Evolutionary conservation across 1,140 invertebrate species (phyloP).

Genomic region (Thaumatotibia leucotreta): DNA sequence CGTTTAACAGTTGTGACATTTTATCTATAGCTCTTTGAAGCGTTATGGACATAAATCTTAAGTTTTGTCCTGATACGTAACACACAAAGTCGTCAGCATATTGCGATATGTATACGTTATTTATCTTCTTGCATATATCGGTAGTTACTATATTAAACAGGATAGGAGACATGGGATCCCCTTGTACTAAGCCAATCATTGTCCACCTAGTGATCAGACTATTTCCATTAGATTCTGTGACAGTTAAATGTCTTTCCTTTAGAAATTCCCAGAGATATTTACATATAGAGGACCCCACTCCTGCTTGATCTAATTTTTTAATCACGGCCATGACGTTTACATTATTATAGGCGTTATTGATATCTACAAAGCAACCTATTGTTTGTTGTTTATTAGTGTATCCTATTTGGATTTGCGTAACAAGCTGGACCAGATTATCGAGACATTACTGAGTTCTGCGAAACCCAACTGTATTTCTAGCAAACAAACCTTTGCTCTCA

Average conservation of each 20-base stretch:
- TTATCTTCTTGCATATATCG: background rate
- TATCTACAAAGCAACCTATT: background rate
- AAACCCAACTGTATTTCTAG: background rate
- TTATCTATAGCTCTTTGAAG: background rate
- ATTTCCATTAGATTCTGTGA: background rate
- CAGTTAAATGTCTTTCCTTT: background rate
- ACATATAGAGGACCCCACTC: background rate
- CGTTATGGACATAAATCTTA: background rate
- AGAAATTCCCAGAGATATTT: background rate
- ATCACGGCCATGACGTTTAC: background rate
- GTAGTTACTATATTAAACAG: background rate
- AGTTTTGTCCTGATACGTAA: background rate
- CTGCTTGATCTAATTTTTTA: background rate
- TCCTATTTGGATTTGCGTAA: background rate
- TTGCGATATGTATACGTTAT: background rate
- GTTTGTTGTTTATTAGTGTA: background rate
- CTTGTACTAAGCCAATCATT: background rate
- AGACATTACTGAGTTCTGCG: background rate
- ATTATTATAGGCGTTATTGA: background rate
- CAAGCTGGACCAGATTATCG: background rate
- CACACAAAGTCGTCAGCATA: conserved; percentile 15
- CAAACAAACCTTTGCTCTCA: background rate
- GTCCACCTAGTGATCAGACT: background rate
- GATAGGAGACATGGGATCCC: background rate
- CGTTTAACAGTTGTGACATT: background rate